Evolutionary conservation across 2,797 vertebrate species (phyloP).

Genomic region (Bovichtus diacanthus): DNA sequence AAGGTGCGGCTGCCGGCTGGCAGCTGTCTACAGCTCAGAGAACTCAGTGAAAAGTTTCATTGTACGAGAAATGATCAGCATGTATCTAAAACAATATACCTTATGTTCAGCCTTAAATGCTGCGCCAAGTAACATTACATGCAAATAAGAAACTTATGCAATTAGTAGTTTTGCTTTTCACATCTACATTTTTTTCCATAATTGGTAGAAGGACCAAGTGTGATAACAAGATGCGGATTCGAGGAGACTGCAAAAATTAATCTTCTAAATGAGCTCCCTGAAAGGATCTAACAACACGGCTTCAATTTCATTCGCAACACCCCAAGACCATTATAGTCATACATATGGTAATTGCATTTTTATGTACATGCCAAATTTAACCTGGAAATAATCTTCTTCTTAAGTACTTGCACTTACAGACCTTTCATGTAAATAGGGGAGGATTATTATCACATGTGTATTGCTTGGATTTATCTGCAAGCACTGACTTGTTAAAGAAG

Average conservation of each 20-base stretch:
- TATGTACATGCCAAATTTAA: constrained; percentile 27
- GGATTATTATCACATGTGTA: constrained; percentile 16
- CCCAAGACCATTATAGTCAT: constrained; percentile 6
- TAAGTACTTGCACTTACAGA: background rate
- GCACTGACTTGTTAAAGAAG: background rate
- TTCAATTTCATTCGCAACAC: constrained; percentile 4
- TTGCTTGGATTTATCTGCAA: constrained; percentile 7
- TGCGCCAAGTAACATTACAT: background rate
- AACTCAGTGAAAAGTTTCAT: background rate
- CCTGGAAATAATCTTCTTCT: constrained; percentile 15
- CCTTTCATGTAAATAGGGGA: constrained; percentile 7
- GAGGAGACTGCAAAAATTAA: background rate
- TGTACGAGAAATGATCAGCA: background rate
- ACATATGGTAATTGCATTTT: constrained; percentile 32
- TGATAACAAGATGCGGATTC: background rate
- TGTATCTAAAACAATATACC: background rate
- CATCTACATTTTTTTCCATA: background rate
- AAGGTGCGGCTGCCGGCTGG: background rate
- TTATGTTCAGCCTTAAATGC: background rate
- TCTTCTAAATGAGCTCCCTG: background rate
- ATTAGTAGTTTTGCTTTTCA: constrained; percentile 2
- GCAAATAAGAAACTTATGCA: background rate
- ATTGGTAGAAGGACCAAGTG: background rate
- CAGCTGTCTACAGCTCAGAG: background rate
- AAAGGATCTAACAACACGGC: background rate